These are phyloP conservation scores for Drymodes brunneopygia DNA, from an alignment of 2,113 vertebrate genomes.

Conservation along the genomic window DNA sequence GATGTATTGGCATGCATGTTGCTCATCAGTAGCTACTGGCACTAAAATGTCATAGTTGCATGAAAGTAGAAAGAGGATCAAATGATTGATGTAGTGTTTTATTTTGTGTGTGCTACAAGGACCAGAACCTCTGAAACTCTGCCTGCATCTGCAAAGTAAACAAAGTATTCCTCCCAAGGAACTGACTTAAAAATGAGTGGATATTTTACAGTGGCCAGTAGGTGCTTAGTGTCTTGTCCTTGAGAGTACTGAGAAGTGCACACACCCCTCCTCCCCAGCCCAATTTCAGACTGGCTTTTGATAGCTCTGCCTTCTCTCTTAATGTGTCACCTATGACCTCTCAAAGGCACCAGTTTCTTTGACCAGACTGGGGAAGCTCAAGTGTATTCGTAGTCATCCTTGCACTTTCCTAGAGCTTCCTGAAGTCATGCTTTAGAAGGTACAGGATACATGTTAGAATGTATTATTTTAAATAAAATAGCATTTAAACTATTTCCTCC, in stretches of 20 bases:
- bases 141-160: background rate
- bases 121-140: background rate
- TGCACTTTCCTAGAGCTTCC: background rate
- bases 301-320: background rate
- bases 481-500: background rate
- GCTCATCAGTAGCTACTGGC: background rate
- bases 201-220: background rate
- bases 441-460: background rate
- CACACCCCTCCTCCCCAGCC: no score
- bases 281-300: background rate
- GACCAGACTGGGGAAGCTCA: background rate
- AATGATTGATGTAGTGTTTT: background rate
- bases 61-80: background rate
- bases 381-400: background rate
- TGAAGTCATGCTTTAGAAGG: background rate
- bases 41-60: background rate
- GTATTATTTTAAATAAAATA: background rate
- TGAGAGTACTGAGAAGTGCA: background rate
- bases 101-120: background rate
- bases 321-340: background rate
- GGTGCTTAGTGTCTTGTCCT: background rate
- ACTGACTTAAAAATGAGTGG: background rate
- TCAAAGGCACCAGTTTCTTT: background rate
- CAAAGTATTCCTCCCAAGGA: background rate
- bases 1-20: background rate